Conservation (phyloP, 2,113 vertebrate genomes). For the Limanda limanda region DNA sequence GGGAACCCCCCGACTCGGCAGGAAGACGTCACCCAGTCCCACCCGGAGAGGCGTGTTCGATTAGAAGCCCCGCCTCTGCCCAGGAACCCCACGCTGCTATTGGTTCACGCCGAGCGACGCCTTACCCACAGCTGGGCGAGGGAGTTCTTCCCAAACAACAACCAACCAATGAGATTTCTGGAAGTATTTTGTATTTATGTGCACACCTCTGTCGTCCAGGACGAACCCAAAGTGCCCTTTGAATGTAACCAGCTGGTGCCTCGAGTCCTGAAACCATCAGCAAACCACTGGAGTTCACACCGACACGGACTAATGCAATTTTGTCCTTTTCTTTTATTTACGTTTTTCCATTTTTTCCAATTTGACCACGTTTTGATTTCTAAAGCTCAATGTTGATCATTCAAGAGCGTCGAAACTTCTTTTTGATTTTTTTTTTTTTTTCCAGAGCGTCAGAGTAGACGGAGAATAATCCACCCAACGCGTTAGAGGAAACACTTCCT, state of each 20-base stretch:
- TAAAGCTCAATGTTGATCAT: constrained; percentile 60
- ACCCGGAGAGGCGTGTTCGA: constrained; percentile 90
- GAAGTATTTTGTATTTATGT: constrained; percentile 20
- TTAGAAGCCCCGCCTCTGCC: constrained; percentile 66
- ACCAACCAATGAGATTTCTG: constrained; percentile 55
- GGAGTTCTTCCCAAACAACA: constrained; percentile 8
- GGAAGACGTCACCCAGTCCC: constrained; percentile 92
- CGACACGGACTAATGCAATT: constrained; percentile 26
- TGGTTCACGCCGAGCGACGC: constrained; percentile 65
- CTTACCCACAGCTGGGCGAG: constrained; percentile 42
- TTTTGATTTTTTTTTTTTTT: background rate
- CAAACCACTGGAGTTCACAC: constrained; percentile 28
- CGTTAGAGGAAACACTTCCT: constrained; percentile 39
- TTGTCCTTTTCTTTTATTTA: background rate
- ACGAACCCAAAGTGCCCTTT: constrained; percentile 67
- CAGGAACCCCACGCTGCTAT: constrained; percentile 77
- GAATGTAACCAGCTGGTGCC: constrained; percentile 67
- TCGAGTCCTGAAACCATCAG: constrained; percentile 30
- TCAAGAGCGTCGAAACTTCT: constrained; percentile 36
- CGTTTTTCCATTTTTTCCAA: background rate
- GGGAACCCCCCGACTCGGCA: constrained; percentile 93
- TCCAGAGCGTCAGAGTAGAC: constrained; percentile 1
- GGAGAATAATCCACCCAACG: constrained; percentile 15
- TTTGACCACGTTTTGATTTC: constrained; percentile 21
- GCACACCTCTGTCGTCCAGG: constrained; percentile 16